Conservation (phyloP, 2,888 invertebrate species). For the Chaitophorus viminalis region DNA sequence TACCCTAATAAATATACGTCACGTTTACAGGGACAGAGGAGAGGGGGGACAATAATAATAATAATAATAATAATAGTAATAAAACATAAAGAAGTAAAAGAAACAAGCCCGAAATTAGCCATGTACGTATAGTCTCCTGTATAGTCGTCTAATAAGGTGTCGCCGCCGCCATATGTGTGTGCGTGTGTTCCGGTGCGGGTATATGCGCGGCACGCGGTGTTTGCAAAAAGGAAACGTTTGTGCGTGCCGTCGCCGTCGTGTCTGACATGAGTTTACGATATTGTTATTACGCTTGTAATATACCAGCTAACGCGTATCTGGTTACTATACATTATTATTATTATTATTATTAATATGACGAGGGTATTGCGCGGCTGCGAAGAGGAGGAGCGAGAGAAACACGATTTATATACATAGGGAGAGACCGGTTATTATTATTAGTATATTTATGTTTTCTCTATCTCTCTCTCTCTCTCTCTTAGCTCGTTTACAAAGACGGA, state of each 20-base stretch:
- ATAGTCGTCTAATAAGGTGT: slow-evolving; percentile 57
- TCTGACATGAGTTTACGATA: slow-evolving; percentile 59
- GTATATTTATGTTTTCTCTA: slow-evolving; percentile 10
- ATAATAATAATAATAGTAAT: background rate
- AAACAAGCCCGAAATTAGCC: slow-evolving; percentile 52
- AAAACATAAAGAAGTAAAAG: background rate
- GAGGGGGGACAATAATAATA: background rate
- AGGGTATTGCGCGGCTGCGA: background rate
- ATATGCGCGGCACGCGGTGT: background rate
- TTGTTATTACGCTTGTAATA: slow-evolving; percentile 46
- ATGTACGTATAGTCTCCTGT: background rate
- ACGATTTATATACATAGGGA: background rate
- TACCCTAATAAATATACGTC: slow-evolving; percentile 59
- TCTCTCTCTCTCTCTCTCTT: background rate
- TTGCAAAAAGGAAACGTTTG: slow-evolving; percentile 59
- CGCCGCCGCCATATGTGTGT: slow-evolving; percentile 41
- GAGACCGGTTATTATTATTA: slow-evolving; percentile 39
- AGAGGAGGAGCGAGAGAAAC: slow-evolving; percentile 4
- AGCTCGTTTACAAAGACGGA: slow-evolving; percentile 4
- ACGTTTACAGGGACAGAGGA: slow-evolving; percentile 30
- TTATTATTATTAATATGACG: background rate
- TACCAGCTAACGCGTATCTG: slow-evolving; percentile 54
- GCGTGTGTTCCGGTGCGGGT: background rate
- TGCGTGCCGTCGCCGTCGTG: slow-evolving; percentile 55
- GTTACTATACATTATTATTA: slow-evolving; percentile 1